Base-by-base conservation (phyloP, 1,140 invertebrate genomes). In the Tetramorium simillimum region DNA sequence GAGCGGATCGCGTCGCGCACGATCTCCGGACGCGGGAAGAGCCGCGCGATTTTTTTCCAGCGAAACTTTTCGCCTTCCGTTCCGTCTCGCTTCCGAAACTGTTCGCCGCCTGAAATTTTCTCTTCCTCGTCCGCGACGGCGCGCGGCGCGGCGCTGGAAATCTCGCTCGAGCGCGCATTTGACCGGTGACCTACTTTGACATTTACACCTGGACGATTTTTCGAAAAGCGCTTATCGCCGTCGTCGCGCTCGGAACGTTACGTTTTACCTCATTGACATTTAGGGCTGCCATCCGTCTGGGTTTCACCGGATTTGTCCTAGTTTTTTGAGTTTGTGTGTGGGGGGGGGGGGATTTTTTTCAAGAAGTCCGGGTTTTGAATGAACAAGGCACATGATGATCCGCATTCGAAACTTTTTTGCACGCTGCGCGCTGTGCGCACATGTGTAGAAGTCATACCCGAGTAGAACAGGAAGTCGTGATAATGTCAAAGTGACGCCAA, bases 121-220 rank as follows among this genome's bases (percentile, higher is more conserved):
- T 24, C 12, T n/a, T 16, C 12, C 14, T 58, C 33, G n/a, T 40
- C 33, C 49, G 28, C 6, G 28, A 73, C n/a, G 21, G 53, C n/a
- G n/a, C n/a, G n/a, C n/a, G n/a, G n/a, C 21, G 73, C 53, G 21
- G 33, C 28, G 49, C 33, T 33, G 49, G 24, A 72, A 53, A 67
- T 53, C 40, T 46, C 24, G 24, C 40, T 78, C 58, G 58, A 78
- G 49, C 18, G 40, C 40, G 40, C 75, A 65, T 63, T 65, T 78
- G 3, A 46, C 9, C 18, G 21, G 4, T 63, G 58, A 65, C 60
- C 60, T 65, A 28, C 37, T 78, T 65, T 14, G 56, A 62, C n/a
- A 21, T 65, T 49, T 33, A 65, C 18, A 65, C 18, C 12, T 33
- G 18, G 10, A 0, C 18, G 76, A 46, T 14, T 63, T 78, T 65